A percentile compares a stretch with the other conserved stretches of the same genome.
phyloP scores from a whole-genome alignment of 1,140 invertebrate species.

The Drosophila sucinea region DNA sequence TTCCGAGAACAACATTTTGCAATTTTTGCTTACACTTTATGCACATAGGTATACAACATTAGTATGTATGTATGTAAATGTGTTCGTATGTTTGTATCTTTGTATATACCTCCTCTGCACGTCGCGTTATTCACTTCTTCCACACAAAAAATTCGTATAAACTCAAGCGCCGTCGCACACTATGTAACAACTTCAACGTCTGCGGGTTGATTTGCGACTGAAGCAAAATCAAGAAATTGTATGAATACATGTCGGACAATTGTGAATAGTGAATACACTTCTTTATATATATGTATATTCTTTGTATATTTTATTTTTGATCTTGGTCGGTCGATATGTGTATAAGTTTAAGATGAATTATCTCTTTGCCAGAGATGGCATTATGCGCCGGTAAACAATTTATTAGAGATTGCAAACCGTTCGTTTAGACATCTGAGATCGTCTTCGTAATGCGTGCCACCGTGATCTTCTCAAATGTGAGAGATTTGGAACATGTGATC shows the following conservation, averaged over 20 bases:
- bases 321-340: too few relatives aligned
- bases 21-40: conserved; percentile 50
- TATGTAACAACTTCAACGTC: conserved; percentile 41
- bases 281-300: not conserved
- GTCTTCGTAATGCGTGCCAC: too few relatives aligned
- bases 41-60: conserved; percentile 18
- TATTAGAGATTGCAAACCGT: too few relatives aligned
- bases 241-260: not conserved
- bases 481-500: too few relatives aligned
- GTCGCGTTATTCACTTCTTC: conserved; percentile 15
- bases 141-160: conserved; percentile 13
- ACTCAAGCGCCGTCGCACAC: conserved; percentile 17
- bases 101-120: conserved; percentile 28
- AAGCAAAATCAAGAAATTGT: conserved; percentile 16
- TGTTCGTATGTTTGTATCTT: conserved; percentile 6
- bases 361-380: too few relatives aligned
- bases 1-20: conserved; percentile 58
- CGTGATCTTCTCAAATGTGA: too few relatives aligned
- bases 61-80: not conserved
- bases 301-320: too few relatives aligned
- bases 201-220: conserved; percentile 26
- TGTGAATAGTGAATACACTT: not conserved
- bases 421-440: too few relatives aligned
- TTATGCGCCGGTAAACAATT: too few relatives aligned
- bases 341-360: too few relatives aligned